Base-by-base conservation (phyloP, 1,140 invertebrate genomes). In the Solenopsis fugax region DNA sequence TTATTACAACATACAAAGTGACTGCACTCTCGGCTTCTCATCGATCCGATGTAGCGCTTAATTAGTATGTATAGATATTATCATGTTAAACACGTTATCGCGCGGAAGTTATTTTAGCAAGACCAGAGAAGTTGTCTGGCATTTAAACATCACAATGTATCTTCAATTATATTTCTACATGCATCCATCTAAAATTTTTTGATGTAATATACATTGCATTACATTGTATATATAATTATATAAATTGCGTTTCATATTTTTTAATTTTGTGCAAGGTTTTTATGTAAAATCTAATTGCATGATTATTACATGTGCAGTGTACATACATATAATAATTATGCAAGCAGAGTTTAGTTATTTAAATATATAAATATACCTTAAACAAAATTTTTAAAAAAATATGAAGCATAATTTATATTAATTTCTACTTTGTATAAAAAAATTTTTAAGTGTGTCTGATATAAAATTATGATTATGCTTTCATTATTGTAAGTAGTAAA, bases 21-120 rank as follows among this genome's bases (percentile, higher is more conserved):
- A 21, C 21, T 34, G 4, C 7, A 71, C 21, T 29, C 24, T 18
- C 24, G 54, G 29, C 48, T 73, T 45, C n/a, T 21, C 41, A 84
- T 84, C 69, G 69, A 84, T 84, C 54, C 80, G 41, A 75, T 58
- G 18, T 56, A 29, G 34, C 29, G 78, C 18, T 84, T 75, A 84
- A 62, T 84, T 60, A 84, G 54, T 48, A 60, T 71, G 54, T 73
- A n/a, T 9, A 48, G 67, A 72, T 72, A 48, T 72, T 82, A 72
- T 50, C 29, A 50, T 75, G 54, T 29, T 71, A 67, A 34, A 34
- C 77, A 37, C 60, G 60, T 78, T 45, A 80, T 80, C 65, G 24
- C 29, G 16, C 21, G 37, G 12, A 48, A 82, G 18, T 82, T 72
- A 82, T 72, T 24, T 72, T 5, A 67, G 78, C 18, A 52, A 69